Conservation (phyloP, 1,140 invertebrate genomes). For the Drosophila hydei region DNA sequence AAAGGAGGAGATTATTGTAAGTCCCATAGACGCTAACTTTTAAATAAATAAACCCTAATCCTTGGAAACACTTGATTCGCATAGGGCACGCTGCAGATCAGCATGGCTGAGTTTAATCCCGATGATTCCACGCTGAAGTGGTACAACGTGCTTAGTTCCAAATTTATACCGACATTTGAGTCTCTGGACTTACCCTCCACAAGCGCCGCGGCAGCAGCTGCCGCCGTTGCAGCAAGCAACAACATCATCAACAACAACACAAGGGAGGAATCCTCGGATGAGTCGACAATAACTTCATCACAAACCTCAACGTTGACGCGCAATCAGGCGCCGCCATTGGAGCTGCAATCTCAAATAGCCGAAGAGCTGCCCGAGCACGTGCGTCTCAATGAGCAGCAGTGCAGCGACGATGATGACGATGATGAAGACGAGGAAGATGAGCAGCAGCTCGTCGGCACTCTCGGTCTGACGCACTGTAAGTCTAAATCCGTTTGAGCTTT, state of each 20-base stretch:
- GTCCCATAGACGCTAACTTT: conserved; percentile 57
- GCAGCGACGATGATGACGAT: conserved; percentile 85
- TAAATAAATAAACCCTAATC: neutral
- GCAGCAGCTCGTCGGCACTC: conserved; percentile 56
- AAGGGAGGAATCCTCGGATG: conserved; percentile 97
- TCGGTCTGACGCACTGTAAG: conserved; percentile 62
- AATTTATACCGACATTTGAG: conserved; percentile 89
- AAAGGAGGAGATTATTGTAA: conserved; percentile 93
- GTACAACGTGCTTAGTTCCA: conserved; percentile 97
- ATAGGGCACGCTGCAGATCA: conserved; percentile 97
- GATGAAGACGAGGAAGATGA: conserved; percentile 86
- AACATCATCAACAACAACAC: conserved; percentile 35
- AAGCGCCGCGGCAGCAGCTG: conserved; percentile 72
- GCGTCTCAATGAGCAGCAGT: conserved; percentile 85
- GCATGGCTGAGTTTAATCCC: conserved; percentile 96
- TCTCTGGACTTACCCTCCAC: conserved; percentile 84
- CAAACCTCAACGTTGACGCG: conserved; percentile 97
- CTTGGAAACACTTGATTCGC: conserved; percentile 24
- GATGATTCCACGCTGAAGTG: conserved; percentile 93
- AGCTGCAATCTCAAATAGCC: conserved; percentile 86
- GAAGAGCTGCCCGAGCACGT: conserved; percentile 87
- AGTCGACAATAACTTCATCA: conserved; percentile 97
- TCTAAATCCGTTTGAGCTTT: neutral
- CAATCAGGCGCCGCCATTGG: conserved; percentile 89
- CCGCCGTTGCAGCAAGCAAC: conserved; percentile 60